phyloP scores from a whole-genome alignment of 2,797 vertebrate species.

The Botia almorhae region DNA sequence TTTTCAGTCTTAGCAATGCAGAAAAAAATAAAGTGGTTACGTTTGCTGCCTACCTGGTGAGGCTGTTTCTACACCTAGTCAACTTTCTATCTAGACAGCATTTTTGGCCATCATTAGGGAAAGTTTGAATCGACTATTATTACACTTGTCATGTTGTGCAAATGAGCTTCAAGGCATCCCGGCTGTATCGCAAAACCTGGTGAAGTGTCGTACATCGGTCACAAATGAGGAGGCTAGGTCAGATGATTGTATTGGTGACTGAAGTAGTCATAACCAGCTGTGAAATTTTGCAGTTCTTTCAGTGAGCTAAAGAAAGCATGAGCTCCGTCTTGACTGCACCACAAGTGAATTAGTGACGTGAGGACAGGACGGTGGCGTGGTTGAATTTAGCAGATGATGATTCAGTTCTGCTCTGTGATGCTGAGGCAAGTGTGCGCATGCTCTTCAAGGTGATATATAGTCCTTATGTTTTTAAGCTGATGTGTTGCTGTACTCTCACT shows the following conservation, averaged over 20 bases:
- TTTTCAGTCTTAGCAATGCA: not conserved
- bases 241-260: too few species aligned
- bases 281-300: too few species aligned
- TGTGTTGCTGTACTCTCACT: slow-evolving; percentile 1
- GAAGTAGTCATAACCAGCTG: too few species aligned
- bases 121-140: not conserved
- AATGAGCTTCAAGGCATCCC: not conserved
- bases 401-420: not conserved
- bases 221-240: too few species aligned
- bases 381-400: not conserved
- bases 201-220: not conserved
- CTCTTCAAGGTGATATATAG: slow-evolving; percentile 18
- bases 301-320: too few species aligned
- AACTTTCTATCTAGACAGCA: not conserved
- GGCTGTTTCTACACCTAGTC: not conserved
- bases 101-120: not conserved
- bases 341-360: not conserved
- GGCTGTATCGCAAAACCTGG: not conserved
- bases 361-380: not conserved
- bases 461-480: not conserved
- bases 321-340: not conserved
- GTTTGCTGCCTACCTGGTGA: not conserved
- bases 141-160: not conserved
- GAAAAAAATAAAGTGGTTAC: not conserved
- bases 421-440: slow-evolving; percentile 17